Evolutionary conservation across 1,140 invertebrate genomes (phyloP), one percentile per base, ranked within the genome.

Genomic region (Uloborus diversus): DNA sequence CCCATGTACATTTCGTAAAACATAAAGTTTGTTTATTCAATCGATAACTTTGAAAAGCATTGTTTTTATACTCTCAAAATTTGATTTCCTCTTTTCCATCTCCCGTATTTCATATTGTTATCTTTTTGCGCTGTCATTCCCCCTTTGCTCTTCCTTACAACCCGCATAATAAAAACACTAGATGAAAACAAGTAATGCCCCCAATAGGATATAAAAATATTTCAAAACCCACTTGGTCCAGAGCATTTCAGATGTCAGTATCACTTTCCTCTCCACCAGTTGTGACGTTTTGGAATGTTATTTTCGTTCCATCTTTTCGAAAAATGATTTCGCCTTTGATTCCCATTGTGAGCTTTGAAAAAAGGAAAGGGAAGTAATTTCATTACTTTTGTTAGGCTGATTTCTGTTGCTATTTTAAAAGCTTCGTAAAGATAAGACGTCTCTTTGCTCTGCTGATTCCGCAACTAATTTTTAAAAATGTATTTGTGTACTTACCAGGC

Each of bases 231-330:
- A 65, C n/a, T 51, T 68, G 27, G 28, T 68, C 14, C 3, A 20
- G 37, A 27, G 32, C 47, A 51, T 51, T 68, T 51, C 25, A 51
- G 27, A 42, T 51, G 65, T 68, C 65, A 68, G 65, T 68, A 68
- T 68, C 47, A 47, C 42, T 68, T 68, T 68, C 42, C 53, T 17
- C 53, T 59, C 53, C 65, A n/a, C n/a, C n/a, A n/a, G n/a, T n/a
- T 25, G 53, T 51, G 47, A 68, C 33, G 35, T 51, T 28, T 51
- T 65, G 62, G 17, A 33, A n/a, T 33, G 9, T n/a, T 13, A 42
- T n/a, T 23, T 2, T 28, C 17, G 27, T 53, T 30, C 47, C 28
- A 51, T 32, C 35, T 49, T 42, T 68, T 68, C 23, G 11, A 49
- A 68, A 68, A 68, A 30, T 51, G 65, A 68, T 51, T 68, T 28